Base-by-base conservation (phyloP, 2,888 invertebrate genomes). In the Macrophya alboannulata region DNA sequence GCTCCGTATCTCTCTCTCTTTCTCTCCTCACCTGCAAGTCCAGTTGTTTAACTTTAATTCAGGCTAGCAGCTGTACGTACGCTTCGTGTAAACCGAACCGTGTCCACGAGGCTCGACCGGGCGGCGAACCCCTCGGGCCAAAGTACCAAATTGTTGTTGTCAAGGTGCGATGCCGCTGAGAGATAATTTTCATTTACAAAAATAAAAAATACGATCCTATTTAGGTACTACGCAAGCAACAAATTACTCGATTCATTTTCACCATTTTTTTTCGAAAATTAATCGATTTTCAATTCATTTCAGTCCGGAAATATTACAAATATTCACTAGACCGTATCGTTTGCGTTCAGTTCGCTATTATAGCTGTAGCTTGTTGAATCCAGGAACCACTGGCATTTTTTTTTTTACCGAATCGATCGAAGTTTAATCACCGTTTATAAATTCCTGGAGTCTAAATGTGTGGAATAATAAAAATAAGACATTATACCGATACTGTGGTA, bases 11-110 rank as follows among this genome's bases (percentile, higher is more conserved):
- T 62, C 59, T 86, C 87, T 86, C 86, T 85, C 88, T 87, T 88
- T 88, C 51, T 86, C 77, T 25, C 76, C 65, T 37, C 86, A 86
- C 85, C 25, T 77, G 45, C 71, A 83, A 83, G 83, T 83, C 83
- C 90, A 88, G 88, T 87, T 89, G 86, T 88, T 87, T 87, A 88
- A 89, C 89, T 89, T 90, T 86, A 91, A 91, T 91, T 90, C 90
- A 90, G 89, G 81, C 81, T 62, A 40, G 25, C 81, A 81, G 31
- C 77, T 62, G 81, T 40, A 40, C 62, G 71, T 55, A 55, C 55
- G n/a, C n/a, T 10, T 31, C 81, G 40, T 59, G 59, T 40, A 62
- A 62, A 81, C 43, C 81, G 43, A 81, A 81, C 81, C 81, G 62
- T 81, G 77, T 77, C 77, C 77, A 21, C 77, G 15, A 77, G 77